Evolutionary conservation across 1,140 invertebrate species (phyloP).

Genomic region (Drosophila mayri): DNA sequence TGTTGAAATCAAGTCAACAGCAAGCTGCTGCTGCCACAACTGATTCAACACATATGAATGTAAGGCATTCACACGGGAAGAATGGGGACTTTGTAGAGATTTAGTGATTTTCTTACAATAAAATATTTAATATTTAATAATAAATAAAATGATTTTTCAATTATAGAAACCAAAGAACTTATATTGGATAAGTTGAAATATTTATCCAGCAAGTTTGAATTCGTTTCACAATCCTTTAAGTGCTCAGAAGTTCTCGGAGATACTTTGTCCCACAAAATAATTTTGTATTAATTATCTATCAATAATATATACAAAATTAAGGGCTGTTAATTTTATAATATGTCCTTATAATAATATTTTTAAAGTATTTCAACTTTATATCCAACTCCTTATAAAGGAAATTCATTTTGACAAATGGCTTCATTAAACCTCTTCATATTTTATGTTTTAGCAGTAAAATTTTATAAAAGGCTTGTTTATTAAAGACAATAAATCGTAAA

Average conservation of each 20-base stretch:
- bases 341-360: not conserved
- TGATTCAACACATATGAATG: slow-evolving; percentile 8
- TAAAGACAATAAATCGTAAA: not conserved
- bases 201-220: too few species aligned
- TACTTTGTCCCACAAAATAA: not conserved
- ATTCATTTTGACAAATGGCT: not conserved
- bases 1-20: slow-evolving; percentile 57
- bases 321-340: too few species aligned
- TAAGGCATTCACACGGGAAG: not conserved
- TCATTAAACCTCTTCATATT: not conserved
- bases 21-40: slow-evolving; percentile 5
- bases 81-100: not conserved
- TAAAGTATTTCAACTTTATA: too few species aligned
- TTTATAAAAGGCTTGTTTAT: not conserved
- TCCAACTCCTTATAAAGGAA: accelerated
- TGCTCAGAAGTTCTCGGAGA: not conserved
- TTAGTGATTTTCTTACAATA: not conserved
- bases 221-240: not conserved
- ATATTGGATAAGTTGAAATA: too few species aligned
- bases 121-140: not conserved
- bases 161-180: too few species aligned
- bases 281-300: too few species aligned
- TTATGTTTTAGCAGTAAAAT: not conserved
- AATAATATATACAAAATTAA: not conserved
- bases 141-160: too few species aligned